Percentiles rank a stretch among this genome's conserved stretches.
Evolutionary conservation across 2,797 vertebrate genomes (phyloP).

Genomic region (Acomys russatus): DNA sequence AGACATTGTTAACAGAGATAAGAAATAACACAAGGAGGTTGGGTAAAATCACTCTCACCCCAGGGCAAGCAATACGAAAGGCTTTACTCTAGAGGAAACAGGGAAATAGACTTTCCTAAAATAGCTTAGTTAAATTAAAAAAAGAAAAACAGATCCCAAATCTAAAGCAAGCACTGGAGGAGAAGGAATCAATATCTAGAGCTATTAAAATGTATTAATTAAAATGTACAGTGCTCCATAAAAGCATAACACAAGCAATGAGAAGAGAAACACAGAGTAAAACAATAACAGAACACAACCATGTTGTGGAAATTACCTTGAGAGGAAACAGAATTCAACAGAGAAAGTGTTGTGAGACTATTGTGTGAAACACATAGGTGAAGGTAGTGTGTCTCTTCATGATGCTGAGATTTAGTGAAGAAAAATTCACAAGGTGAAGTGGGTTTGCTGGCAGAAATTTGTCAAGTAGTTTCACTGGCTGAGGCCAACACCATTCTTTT

Average conservation of each 20-base stretch:
- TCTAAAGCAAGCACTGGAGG: neutral
- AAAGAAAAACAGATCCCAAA: neutral
- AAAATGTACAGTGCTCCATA: neutral
- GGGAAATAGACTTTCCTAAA: neutral
- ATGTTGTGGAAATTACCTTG: neutral
- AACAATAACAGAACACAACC: neutral
- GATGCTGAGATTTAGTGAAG: neutral
- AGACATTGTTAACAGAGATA: neutral
- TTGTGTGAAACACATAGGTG: neutral
- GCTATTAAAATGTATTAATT: constrained; percentile 2
- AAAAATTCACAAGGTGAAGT: neutral
- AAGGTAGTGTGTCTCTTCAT: neutral
- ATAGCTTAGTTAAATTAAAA: neutral
- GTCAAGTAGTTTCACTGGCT: neutral
- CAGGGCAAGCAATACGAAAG: neutral
- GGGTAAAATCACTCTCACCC: neutral
- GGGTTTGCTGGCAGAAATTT: neutral
- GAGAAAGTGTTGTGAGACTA: neutral
- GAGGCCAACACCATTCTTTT: neutral
- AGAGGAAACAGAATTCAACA: neutral
- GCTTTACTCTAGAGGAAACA: neutral
- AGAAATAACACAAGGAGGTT: neutral
- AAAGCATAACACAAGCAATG: neutral
- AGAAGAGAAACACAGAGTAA: neutral
- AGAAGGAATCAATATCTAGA: neutral